Percentiles rank a stretch among this genome's conserved stretches.
Conservation (phyloP, 2,888 invertebrate species). For the Heliconius hortense region DNA sequence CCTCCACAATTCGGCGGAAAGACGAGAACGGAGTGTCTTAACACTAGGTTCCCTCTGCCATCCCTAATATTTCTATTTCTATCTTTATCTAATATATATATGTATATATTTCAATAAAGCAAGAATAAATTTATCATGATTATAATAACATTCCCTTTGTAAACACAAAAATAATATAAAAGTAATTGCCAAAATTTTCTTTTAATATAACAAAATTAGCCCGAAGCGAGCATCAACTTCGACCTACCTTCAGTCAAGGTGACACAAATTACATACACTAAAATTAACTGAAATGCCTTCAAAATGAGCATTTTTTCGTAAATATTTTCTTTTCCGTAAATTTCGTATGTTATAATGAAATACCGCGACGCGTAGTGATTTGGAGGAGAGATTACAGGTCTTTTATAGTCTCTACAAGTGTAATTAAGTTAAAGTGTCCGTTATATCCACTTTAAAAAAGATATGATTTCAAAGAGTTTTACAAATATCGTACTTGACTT, state of each 20-base stretch:
- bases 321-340: neutral
- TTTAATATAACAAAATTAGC: neutral
- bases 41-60: no score
- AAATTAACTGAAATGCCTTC: neutral
- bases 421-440: slow-evolving; percentile 9
- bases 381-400: neutral
- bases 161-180: neutral
- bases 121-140: neutral
- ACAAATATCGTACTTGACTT: slow-evolving; percentile 17
- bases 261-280: slow-evolving; percentile 6
- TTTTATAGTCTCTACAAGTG: slow-evolving; percentile 25
- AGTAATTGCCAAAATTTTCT: neutral
- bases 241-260: slow-evolving; percentile 16
- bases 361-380: slow-evolving; percentile 1
- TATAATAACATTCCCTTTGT: neutral
- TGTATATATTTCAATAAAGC: neutral
- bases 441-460: slow-evolving; percentile 12
- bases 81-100: no score
- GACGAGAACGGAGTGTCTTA: no score
- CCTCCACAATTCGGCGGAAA: no score
- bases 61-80: no score
- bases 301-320: neutral
- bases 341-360: neutral
- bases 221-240: neutral
- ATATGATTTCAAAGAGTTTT: slow-evolving; percentile 17